Evolutionary conservation across 2,113 vertebrate genomes (phyloP), one percentile per base, ranked within the genome.

Genomic region (Cheirogaleus medius): DNA sequence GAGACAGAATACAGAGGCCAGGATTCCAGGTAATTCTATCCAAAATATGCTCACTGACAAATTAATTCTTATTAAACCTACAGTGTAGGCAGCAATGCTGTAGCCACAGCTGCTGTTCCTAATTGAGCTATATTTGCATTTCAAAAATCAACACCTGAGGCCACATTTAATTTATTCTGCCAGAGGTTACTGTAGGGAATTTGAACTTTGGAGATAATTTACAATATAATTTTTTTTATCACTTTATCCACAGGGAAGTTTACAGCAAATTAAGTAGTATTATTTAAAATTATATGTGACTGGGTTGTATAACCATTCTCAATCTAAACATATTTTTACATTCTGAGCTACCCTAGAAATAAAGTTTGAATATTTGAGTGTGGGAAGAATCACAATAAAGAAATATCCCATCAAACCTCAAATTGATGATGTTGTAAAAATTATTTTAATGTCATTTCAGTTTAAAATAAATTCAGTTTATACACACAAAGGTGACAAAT

Each of bases 71-170:
- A 64, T 44, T 69, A 74, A 84, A 73, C 7, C 39, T 7, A 17
- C 34, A 58, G 29, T 32, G 4, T 21, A 76, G 77, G 18, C 13
- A 8, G 44, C 2, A 21, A 32, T 4, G 9, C 44, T 25, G 17
- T 10, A 49, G 76, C 42, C 87, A 27, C 91, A 97, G 88, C 92
- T 94, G 96, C 39, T 23, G n/a, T 37, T 58, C 23, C 64, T 97
- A 92, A 97, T 68, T 73, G 88, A 89, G 39, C 82, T 89, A 27
- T 82, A 77, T 95, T 93, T 92, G 90, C 69, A 92, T 87, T 93
- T 96, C 74, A 92, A 90, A 97, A 94, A 66, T 56, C 58, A 94
- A 71, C 95, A 94, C 84, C 87, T 97, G 90, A 84, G 90, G 80
- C 64, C 76, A 52, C 47, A 94, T 93, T 96, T 68, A 98, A 98